Evolutionary conservation across 1,140 invertebrate genomes (phyloP).

Genomic region (Pinna nobilis): DNA sequence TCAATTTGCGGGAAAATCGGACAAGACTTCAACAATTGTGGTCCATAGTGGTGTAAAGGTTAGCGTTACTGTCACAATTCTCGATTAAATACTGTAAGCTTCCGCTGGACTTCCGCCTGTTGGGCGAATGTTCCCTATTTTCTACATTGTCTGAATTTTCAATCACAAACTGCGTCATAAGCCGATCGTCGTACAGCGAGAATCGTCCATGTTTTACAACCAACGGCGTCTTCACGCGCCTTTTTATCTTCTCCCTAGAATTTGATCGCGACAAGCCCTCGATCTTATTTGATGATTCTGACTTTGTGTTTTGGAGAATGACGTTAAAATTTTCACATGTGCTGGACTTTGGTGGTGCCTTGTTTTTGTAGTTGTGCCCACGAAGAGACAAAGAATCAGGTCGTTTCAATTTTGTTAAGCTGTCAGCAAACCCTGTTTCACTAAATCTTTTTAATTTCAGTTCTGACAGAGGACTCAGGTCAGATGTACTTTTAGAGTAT

Average conservation of each 20-base stretch:
- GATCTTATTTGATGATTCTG: background rate
- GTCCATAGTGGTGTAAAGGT: no score
- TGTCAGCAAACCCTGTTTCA: slow-evolving; percentile 29
- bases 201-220: slow-evolving; percentile 85
- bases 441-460: slow-evolving; percentile 27
- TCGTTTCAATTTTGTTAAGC: slow-evolving; percentile 35
- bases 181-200: slow-evolving; percentile 89
- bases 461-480: slow-evolving; percentile 52
- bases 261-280: no score
- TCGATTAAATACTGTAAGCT: no score
- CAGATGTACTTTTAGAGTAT: slow-evolving; percentile 62
- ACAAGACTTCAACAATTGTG: no score
- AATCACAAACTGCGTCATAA: slow-evolving; percentile 79
- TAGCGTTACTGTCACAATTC: no score
- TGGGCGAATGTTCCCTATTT: no score
- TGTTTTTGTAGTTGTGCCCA: slow-evolving; percentile 59
- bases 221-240: slow-evolving; percentile 88
- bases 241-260: slow-evolving; percentile 77
- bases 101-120: no score
- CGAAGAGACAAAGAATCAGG: slow-evolving; percentile 68
- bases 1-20: no score
- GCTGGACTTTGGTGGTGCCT: slow-evolving; percentile 29
- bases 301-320: background rate
- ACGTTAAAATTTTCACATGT: slow-evolving; percentile 15
- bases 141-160: slow-evolving; percentile 28